Conservation (phyloP, 2,888 invertebrate species). For the Camponotus fellah region DNA sequence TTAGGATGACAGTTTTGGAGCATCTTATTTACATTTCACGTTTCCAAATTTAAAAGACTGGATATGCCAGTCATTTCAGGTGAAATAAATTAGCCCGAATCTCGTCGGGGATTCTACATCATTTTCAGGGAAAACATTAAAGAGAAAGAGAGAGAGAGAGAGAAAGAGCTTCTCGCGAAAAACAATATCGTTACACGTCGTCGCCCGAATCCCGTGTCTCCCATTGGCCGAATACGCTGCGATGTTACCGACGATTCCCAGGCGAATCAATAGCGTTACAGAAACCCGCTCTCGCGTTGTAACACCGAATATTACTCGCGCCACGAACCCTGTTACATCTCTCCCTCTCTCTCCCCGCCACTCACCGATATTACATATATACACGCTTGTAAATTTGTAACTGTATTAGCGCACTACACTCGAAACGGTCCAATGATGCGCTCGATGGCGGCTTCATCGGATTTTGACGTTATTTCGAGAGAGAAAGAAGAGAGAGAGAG, state of each 20-base stretch:
- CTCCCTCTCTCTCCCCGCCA: slow-evolving; percentile 43
- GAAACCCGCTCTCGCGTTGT: slow-evolving; percentile 55
- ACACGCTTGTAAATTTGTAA: slow-evolving; percentile 58
- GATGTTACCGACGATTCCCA: slow-evolving; percentile 55
- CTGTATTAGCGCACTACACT: slow-evolving; percentile 61
- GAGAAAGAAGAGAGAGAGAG: not conserved
- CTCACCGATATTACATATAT: slow-evolving; percentile 25
- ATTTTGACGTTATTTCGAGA: slow-evolving; percentile 60
- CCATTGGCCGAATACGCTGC: slow-evolving; percentile 40
- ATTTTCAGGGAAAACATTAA: slow-evolving; percentile 17
- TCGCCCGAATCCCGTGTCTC: slow-evolving; percentile 42
- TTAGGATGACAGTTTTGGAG: not conserved
- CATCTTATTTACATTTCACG: not conserved
- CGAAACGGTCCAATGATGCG: slow-evolving; percentile 47
- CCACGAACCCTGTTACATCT: slow-evolving; percentile 55
- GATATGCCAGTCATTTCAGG: not conserved
- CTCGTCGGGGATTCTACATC: slow-evolving; percentile 17
- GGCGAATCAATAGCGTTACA: slow-evolving; percentile 56
- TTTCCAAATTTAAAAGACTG: slow-evolving; percentile 22
- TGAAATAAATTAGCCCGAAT: slow-evolving; percentile 14
- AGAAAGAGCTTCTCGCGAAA: slow-evolving; percentile 9
- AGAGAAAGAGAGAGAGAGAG: not conserved
- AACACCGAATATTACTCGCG: slow-evolving; percentile 55
- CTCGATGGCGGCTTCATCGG: slow-evolving; percentile 58
- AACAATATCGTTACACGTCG: slow-evolving; percentile 54